Percentiles rank a stretch among this genome's conserved stretches.
phyloP scores from a whole-genome alignment of 2,797 vertebrate species.

The Melanotaenia pygmaea region DNA sequence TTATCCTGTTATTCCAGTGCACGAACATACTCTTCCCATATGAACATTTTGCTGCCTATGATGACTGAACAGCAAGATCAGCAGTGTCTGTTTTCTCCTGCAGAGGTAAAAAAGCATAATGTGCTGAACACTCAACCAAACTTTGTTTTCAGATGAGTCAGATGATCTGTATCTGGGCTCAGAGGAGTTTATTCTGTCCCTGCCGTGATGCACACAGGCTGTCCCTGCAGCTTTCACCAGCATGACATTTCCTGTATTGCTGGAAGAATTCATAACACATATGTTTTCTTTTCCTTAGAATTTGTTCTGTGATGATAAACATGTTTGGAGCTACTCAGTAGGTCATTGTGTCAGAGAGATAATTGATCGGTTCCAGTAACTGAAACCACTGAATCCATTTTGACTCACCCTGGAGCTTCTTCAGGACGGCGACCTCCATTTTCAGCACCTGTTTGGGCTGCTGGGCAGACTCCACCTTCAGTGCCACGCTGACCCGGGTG shows the following conservation, averaged over 20 bases:
- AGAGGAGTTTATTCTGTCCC: conserved; percentile 17
- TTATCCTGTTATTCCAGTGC: neutral
- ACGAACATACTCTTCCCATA: neutral
- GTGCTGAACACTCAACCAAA: conserved; percentile 23
- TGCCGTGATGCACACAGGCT: neutral
- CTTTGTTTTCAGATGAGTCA: conserved; percentile 42
- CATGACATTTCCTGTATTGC: conserved; percentile 11
- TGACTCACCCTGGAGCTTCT: conserved; percentile 95
- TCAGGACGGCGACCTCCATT: conserved; percentile 99
- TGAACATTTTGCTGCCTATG: neutral
- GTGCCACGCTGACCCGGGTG: conserved; percentile 92
- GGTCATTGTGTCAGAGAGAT: conserved; percentile 18
- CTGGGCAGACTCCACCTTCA: conserved; percentile 98
- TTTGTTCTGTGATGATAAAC: conserved; percentile 1
- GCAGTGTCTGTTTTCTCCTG: neutral
- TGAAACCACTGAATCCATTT: conserved; percentile 46
- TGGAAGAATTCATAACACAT: neutral
- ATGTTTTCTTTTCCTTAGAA: neutral
- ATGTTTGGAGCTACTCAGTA: conserved; percentile 18
- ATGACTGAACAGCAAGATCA: neutral
- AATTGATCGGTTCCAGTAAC: conserved; percentile 51
- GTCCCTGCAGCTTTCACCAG: conserved; percentile 2
- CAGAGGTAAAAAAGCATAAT: conserved; percentile 17
- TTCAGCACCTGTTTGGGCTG: conserved; percentile 99
- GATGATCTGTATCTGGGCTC: conserved; percentile 44